Evolutionary conservation across 2,797 vertebrate genomes (phyloP), one percentile per base, ranked within the genome.

Genomic region (Cheirogaleus major): DNA sequence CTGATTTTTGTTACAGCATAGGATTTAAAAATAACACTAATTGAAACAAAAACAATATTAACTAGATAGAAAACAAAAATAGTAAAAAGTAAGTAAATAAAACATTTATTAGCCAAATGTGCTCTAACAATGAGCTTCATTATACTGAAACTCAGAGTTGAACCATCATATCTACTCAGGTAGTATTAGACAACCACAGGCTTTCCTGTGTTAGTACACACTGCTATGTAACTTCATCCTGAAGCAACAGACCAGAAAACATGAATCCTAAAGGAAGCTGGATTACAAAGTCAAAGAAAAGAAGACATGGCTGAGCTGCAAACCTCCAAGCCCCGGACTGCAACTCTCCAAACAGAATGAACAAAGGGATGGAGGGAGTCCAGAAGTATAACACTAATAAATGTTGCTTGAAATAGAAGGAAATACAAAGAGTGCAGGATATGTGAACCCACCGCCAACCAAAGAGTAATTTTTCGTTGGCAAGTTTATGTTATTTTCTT

Each of bases 381-480:
- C 8, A 32, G 25, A 93, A 4, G 7, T 38, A 0, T n/a, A 48
- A 75, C 1, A 57, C 7, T 41, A 75, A 50, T 14, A 1, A 59
- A 23, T 70, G 5, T 52, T 52, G 12, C 50, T 83, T 61, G 13
- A 57, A 55, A n/a, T 22, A 57, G 50, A 76, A 63, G 11, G 13
- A 55, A 79, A 90, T 3, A 8, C 5, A 48, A 23, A 9, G 1
- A 86, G 4, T 30, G 5, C 81, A 22, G 14, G 67, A 18, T 5
- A 55, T 18, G 4, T 45, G 18, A 65, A 2, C 25, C 8, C 3
- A 13, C 4, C 3, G 27, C 5, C 17, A 14, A 1, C 22, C 3
- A 20, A 4, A 18, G 9, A 76, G 27, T 27, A 2, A 1, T 1
- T 67, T 72, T 55, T 59, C 11, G 32, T 59, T 55, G 35, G 4